These are phyloP conservation scores for Thyatira batis DNA, from an alignment of 2,888 invertebrate species.

Conservation along the genomic window DNA sequence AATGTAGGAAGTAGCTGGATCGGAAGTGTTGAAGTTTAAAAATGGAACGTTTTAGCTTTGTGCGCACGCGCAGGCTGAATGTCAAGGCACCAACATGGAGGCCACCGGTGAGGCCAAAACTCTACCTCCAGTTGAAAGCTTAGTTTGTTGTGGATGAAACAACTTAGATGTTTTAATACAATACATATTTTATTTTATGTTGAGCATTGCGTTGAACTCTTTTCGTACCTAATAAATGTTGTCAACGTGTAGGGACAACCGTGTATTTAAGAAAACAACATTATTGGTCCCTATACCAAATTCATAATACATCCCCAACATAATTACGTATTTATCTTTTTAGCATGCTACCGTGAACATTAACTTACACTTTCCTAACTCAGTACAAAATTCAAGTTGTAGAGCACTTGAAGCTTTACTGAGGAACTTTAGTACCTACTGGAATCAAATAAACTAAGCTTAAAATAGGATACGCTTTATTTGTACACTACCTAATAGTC, in stretches of 20 bases:
- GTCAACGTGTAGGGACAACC: background rate
- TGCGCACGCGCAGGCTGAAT: conserved; percentile 68
- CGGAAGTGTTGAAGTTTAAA: conserved; percentile 72
- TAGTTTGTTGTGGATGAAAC: conserved; percentile 23
- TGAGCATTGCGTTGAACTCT: conserved; percentile 31
- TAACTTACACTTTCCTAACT: background rate
- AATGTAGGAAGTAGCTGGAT: conserved; percentile 68
- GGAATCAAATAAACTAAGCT: too few species aligned
- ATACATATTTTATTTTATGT: background rate
- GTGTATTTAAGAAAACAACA: background rate
- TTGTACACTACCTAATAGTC: too few species aligned
- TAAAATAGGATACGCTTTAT: too few species aligned
- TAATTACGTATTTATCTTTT: background rate
- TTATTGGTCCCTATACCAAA: background rate
- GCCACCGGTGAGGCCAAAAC: conserved; percentile 47
- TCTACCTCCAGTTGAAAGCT: conserved; percentile 23
- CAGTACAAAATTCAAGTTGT: background rate
- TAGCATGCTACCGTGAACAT: background rate
- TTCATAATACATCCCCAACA: background rate
- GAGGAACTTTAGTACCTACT: too few species aligned
- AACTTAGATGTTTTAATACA: background rate
- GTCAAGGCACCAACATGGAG: conserved; percentile 66
- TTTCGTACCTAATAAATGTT: conserved; percentile 12
- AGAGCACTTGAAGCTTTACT: too few species aligned
- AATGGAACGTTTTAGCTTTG: conserved; percentile 68